Percentiles rank a stretch among this genome's conserved stretches.
These are phyloP conservation scores for Lottia scabra DNA, from an alignment of 2,888 invertebrate genomes.

Conservation along the genomic window DNA sequence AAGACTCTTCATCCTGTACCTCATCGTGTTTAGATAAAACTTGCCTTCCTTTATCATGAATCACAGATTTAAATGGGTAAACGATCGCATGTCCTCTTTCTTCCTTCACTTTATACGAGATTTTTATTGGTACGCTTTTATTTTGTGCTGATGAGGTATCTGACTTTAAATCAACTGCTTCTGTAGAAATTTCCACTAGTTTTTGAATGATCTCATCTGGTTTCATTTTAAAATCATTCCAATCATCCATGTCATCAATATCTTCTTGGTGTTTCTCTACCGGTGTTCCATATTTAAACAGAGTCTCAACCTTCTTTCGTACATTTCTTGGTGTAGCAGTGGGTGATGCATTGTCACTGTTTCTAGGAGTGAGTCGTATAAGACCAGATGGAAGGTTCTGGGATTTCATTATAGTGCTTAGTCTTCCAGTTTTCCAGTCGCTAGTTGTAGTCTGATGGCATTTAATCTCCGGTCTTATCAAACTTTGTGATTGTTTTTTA, in stretches of 20 bases:
- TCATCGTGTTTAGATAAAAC: background rate
- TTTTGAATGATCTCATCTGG: slow-evolving; percentile 53
- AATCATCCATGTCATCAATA: slow-evolving; percentile 21
- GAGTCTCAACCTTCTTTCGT: background rate
- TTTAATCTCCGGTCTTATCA: background rate
- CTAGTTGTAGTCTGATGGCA: background rate
- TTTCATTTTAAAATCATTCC: slow-evolving; percentile 41
- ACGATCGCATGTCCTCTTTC: slow-evolving; percentile 48
- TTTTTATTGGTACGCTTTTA: slow-evolving; percentile 17
- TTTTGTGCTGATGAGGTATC: slow-evolving; percentile 8
- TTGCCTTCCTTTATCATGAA: background rate
- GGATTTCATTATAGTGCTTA: too few relatives aligned
- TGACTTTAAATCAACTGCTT: background rate
- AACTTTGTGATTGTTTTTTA: background rate
- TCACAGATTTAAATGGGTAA: background rate
- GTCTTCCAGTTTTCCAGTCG: background rate
- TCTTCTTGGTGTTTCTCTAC: too few relatives aligned
- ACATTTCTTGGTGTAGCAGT: background rate
- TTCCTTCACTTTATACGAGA: slow-evolving; percentile 39
- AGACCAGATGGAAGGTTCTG: background rate
- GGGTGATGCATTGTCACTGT: background rate
- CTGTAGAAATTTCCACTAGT: slow-evolving; percentile 34
- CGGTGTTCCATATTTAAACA: too few relatives aligned
- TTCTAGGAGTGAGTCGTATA: background rate
- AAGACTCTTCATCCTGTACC: background rate